Base-by-base conservation (phyloP, 2,888 invertebrate genomes). In the Calliscelio sp. region DNA sequence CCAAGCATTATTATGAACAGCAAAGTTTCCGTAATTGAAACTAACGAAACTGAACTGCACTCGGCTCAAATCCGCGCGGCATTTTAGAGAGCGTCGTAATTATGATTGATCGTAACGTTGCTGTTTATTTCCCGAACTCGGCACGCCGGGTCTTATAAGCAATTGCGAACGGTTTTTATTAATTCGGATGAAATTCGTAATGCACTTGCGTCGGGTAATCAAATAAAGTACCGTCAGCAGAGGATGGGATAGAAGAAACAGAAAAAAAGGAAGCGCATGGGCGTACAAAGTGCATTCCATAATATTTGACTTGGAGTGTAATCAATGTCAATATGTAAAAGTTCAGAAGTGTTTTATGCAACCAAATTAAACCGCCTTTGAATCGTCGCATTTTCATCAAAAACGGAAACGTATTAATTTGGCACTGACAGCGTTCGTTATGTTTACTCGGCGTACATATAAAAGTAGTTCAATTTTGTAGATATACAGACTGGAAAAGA, bases 251-350 rank as follows among this genome's bases (percentile, higher is more conserved):
- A n/a, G n/a, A n/a, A n/a, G n/a, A n/a, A n/a, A n/a, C n/a, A n/a
- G n/a, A n/a, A n/a, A n/a, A n/a, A n/a, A n/a, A n/a, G n/a, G n/a
- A n/a, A n/a, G n/a, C n/a, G 51, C 49, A 22, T 46, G 65, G 16
- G 20, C 18, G 55, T 41, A 49, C 70, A 80, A 65, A 66, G 71
- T 65, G 80, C 65, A 63, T 80, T 55, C 24, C 59, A 73, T 80
- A 73, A 80, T 80, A 80, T 80, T 80, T 80, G 65, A 46, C 46
- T 65, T 71, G 55, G 61, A 65, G 63, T 78, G 53, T 73, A 65
- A 80, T 80, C 80, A 80, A 73, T 80, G 73, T 73, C 80, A 66
- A 65, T 66, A 73, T 80, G 59, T 73, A 73, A 71, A 80, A 66
- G 57, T 66, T 65, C 35, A 22, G 35, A 66, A 80, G 66, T 73